Evolutionary conservation across 2,888 invertebrate genomes (phyloP).

Genomic region (Cecidostiba fungosa): DNA sequence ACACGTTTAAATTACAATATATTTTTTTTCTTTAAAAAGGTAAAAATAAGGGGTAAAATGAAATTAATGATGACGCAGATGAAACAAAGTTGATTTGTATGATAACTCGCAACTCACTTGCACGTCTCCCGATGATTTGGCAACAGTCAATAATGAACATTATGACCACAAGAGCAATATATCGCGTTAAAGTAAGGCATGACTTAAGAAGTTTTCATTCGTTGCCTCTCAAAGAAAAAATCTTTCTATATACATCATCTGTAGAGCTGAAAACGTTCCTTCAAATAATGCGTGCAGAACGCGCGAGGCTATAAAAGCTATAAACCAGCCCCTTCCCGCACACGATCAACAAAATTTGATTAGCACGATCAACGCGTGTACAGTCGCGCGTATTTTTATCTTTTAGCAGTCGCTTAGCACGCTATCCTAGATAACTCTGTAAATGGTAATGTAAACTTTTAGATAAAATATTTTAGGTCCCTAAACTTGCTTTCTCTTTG

Average conservation of each 20-base stretch:
- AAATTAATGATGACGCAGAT: slow-evolving; percentile 45
- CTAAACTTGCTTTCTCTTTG: slow-evolving; percentile 49
- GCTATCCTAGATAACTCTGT: slow-evolving; percentile 51
- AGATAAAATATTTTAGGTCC: slow-evolving; percentile 60
- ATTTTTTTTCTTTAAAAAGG: not conserved
- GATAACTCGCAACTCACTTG: slow-evolving; percentile 61
- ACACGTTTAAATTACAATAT: slow-evolving; percentile 44
- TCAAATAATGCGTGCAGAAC: slow-evolving; percentile 29
- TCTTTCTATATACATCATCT: slow-evolving; percentile 53
- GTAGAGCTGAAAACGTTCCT: slow-evolving; percentile 44
- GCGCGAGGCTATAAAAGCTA: slow-evolving; percentile 20
- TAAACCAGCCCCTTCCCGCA: slow-evolving; percentile 33
- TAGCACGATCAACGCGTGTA: slow-evolving; percentile 39
- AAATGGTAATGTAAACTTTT: slow-evolving; percentile 60
- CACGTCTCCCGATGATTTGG: slow-evolving; percentile 64
- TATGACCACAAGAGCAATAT: slow-evolving; percentile 48
- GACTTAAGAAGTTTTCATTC: slow-evolving; percentile 46
- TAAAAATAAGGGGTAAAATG: slow-evolving; percentile 43
- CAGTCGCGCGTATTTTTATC: too few relatives aligned
- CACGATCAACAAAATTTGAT: slow-evolving; percentile 55
- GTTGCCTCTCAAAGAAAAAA: slow-evolving; percentile 49
- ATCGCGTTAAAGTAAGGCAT: slow-evolving; percentile 49
- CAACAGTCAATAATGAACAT: slow-evolving; percentile 60
- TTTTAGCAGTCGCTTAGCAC: slow-evolving; percentile 22
- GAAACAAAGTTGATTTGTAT: slow-evolving; percentile 49